Evolutionary conservation across 2,888 invertebrate species (phyloP).

Genomic region (Bellardia bayeri): DNA sequence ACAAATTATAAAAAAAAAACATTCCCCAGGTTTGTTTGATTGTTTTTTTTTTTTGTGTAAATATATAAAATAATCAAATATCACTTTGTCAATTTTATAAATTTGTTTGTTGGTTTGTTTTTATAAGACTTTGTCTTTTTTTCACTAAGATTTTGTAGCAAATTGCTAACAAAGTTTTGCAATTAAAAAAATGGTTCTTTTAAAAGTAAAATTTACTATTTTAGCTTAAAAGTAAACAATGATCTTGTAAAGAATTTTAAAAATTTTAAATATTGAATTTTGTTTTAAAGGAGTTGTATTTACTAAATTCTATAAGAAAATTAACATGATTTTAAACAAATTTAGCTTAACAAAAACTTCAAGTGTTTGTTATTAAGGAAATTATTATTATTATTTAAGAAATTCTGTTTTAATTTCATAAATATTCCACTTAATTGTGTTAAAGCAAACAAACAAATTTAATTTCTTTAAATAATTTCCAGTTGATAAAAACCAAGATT

Average conservation of each 20-base stretch:
- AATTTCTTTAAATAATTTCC: no score
- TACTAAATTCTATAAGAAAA: no score
- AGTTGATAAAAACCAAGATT: no score
- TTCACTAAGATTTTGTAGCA: not conserved
- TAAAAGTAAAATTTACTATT: not conserved
- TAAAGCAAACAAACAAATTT: no score
- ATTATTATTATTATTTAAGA: no score
- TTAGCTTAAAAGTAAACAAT: not conserved
- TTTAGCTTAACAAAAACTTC: no score
- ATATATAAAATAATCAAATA: conserved; percentile 50
- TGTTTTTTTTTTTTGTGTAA: conserved; percentile 5
- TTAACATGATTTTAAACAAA: no score
- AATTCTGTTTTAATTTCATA: no score
- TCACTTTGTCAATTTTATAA: conserved; percentile 62
- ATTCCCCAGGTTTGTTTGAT: not conserved
- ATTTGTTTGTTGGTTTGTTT: conserved; percentile 34
- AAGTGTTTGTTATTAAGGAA: no score
- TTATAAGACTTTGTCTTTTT: conserved; percentile 58
- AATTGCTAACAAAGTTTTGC: conserved; percentile 12
- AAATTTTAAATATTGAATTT: not conserved
- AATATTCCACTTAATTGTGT: no score
- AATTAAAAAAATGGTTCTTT: no score
- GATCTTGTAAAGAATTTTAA: not conserved
- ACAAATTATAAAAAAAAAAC: conserved; percentile 14
- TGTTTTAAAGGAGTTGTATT: no score